These are phyloP conservation scores for Alsophila aescularia DNA, from an alignment of 2,888 invertebrate genomes.

Conservation along the genomic window DNA sequence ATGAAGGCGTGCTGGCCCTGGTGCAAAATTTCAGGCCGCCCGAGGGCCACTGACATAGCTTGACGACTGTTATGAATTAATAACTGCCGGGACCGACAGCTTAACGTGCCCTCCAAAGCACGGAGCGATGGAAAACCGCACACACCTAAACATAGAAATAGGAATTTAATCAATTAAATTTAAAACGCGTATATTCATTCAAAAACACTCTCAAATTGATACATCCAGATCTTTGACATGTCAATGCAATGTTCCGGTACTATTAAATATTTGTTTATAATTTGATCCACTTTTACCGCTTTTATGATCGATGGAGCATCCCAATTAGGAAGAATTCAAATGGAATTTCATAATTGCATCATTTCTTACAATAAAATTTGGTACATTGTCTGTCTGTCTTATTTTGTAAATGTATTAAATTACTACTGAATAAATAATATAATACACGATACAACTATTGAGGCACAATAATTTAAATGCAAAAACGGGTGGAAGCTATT, in stretches of 20 bases:
- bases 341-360: slow-evolving; percentile 50
- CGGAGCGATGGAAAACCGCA: no score
- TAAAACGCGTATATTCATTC: slow-evolving; percentile 12
- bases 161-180: no score
- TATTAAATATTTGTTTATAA: slow-evolving; percentile 46
- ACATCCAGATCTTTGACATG: slow-evolving; percentile 27
- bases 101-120: no score
- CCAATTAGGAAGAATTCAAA: slow-evolving; percentile 50
- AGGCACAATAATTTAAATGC: no score
- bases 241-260: slow-evolving; percentile 40
- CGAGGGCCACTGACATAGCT: no score
- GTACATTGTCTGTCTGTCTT: neutral
- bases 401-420: neutral
- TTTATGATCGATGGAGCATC: slow-evolving; percentile 45
- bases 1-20: no score
- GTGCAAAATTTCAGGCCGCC: no score
- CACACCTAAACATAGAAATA: no score
- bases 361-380: slow-evolving; percentile 31
- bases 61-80: no score
- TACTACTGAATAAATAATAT: neutral
- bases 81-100: no score
- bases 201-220: slow-evolving; percentile 36
- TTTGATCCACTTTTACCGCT: slow-evolving; percentile 38
- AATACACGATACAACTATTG: no score
- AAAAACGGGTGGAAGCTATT: no score